Evolutionary conservation across 2,888 invertebrate genomes (phyloP), one percentile per base, ranked within the genome.

Genomic region (Hesperia comma): DNA sequence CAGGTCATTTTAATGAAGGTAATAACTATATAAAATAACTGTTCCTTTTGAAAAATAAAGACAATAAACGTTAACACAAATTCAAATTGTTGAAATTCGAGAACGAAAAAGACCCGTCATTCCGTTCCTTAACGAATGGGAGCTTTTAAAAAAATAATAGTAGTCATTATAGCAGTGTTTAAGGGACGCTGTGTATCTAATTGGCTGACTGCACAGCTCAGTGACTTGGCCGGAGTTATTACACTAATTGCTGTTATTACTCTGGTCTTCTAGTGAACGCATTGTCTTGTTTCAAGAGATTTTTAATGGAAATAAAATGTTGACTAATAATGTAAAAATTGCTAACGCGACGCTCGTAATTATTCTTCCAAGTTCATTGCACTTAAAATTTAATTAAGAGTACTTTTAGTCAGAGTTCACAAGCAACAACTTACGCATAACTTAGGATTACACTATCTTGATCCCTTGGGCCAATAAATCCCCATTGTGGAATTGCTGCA

Each of bases 131-230:
- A 64, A 64, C 53, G 43, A 71, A 70, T 75, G 75, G 71, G 69
- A 55, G 75, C 77, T 77, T 70, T n/a, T 69, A 70, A 71, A 69
- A 72, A 76, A 82, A 77, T 82, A 81, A 83, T 82, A 80, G 73
- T 75, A 71, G 63, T 78, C 78, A 75, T 83, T 83, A 82, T 66
- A 69, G 69, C 70, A 68, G 73, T 72, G 77, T 77, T 78, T 74
- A 64, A 62, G 68, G 67, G 58, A 68, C 66, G 69, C 60, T 69
- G 67, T 66, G 67, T 69, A 63, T 68, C 67, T 74, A 74, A 71
- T 71, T 71, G 63, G 53, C 60, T 56, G 62, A 63, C 61, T 68
- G 63, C 19, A n/a, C 49, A 49, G 57, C 33, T 64, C 64, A 58
- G 41, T 64, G 64, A 41, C 64, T 64, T 43, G 61, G 54, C 51